phyloP scores from a whole-genome alignment of 2,888 invertebrate species.

The Acrobasis suavella region DNA sequence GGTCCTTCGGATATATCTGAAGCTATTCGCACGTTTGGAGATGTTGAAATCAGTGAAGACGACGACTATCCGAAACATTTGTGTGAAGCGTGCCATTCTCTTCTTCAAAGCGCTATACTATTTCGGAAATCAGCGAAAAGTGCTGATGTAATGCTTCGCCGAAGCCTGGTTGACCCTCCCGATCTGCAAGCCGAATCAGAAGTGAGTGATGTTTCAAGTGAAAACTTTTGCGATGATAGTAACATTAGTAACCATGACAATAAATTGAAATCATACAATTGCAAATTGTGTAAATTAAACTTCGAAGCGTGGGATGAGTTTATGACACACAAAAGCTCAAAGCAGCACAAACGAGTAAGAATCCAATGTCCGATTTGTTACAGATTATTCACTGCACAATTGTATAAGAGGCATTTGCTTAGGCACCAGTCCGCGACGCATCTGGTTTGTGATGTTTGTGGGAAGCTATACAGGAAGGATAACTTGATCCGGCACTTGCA shows the following conservation, averaged over 20 bases:
- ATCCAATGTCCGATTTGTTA: conserved; percentile 43
- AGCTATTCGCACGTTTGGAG: conserved; percentile 49
- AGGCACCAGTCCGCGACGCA: conserved; percentile 48
- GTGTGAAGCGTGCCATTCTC: conserved; percentile 47
- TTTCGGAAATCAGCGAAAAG: conserved; percentile 55
- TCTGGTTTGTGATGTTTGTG: conserved; percentile 59
- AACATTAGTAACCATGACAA: conserved; percentile 22
- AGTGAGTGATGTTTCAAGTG: conserved; percentile 18
- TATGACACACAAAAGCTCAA: conserved; percentile 41
- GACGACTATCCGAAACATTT: conserved; percentile 54
- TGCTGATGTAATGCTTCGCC: conserved; percentile 43
- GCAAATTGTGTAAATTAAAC: conserved; percentile 35
- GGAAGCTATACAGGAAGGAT: conserved; percentile 58
- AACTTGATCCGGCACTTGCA: conserved; percentile 56
- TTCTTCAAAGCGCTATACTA: conserved; percentile 48
- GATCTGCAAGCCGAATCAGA: conserved; percentile 6
- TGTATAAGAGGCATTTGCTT: conserved; percentile 46
- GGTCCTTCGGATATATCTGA: conserved; percentile 44
- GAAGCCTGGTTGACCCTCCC: conserved; percentile 9
- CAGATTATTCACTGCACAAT: conserved; percentile 42
- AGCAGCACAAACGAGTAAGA: conserved; percentile 40
- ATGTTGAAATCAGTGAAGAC: conserved; percentile 44
- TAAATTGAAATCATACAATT: conserved; percentile 24
- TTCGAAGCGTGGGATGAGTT: conserved; percentile 37
- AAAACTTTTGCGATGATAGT: conserved; percentile 25